Percentiles rank a stretch among this genome's conserved stretches.
Conservation (phyloP, 2,888 invertebrate genomes). For the Caenorhabditis sp. region DNA sequence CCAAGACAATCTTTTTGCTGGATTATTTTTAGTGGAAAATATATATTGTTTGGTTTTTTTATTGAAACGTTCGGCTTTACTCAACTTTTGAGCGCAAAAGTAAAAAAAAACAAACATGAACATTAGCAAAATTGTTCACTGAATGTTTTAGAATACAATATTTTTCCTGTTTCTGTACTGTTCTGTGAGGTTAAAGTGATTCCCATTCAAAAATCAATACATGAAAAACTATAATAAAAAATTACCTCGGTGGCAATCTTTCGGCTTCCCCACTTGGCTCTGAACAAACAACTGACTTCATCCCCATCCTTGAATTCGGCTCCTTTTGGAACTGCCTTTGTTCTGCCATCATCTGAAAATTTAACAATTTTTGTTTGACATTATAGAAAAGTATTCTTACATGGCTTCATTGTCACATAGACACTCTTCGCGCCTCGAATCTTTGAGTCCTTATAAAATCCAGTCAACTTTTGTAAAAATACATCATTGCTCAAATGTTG, state of each 20-base stretch:
- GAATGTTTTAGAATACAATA: too few relatives aligned
- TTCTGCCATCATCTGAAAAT: constrained; percentile 73
- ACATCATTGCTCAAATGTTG: constrained; percentile 81
- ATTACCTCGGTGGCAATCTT: constrained; percentile 76
- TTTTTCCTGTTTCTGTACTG: too few relatives aligned
- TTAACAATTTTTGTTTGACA: constrained; percentile 13
- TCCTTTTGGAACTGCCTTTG: constrained; percentile 71
- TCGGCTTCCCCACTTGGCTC: constrained; percentile 82
- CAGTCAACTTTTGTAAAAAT: constrained; percentile 78
- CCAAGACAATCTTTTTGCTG: too few relatives aligned
- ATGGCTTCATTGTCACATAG: constrained; percentile 89
- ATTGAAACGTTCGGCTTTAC: too few relatives aligned
- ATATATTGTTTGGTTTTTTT: not conserved
- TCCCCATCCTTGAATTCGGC: constrained; percentile 72
- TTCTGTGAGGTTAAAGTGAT: too few relatives aligned
- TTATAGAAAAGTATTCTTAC: constrained; percentile 76
- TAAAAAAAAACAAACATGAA: too few relatives aligned
- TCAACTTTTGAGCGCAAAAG: too few relatives aligned
- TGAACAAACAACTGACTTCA: constrained; percentile 84
- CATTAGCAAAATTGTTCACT: too few relatives aligned
- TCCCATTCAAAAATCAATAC: too few relatives aligned
- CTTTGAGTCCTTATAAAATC: constrained; percentile 82
- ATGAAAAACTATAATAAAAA: too few relatives aligned
- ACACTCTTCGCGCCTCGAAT: constrained; percentile 75
- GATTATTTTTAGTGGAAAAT: too few relatives aligned